A percentile compares a stretch with the other conserved stretches of the same genome.
Conservation (phyloP, 2,113 vertebrate species). For the Eidolon helvum region DNA sequence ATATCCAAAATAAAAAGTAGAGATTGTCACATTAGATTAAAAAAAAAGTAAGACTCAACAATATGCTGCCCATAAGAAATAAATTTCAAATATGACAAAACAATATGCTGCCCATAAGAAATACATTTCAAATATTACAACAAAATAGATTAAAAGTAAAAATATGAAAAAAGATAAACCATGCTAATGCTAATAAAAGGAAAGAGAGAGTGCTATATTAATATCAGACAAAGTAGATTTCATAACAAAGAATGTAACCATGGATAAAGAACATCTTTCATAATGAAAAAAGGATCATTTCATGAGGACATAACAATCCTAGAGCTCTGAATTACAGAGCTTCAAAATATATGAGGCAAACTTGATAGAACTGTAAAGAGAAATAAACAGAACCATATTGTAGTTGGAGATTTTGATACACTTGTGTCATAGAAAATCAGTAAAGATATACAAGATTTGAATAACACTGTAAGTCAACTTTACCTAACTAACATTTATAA, state of each 20-base stretch:
- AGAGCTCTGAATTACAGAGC: not conserved
- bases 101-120: not conserved
- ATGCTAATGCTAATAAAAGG: not conserved
- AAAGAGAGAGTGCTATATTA: not conserved
- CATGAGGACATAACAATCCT: not conserved
- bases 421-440: not conserved
- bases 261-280: not conserved
- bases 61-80: not conserved
- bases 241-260: not conserved
- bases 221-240: not conserved
- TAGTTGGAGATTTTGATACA: not conserved
- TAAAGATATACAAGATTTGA: not conserved
- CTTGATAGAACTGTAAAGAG: not conserved
- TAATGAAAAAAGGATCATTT: not conserved
- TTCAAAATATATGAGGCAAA: not conserved
- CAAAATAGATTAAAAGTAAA: not conserved
- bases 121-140: not conserved
- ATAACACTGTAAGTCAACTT: not conserved
- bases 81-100: not conserved
- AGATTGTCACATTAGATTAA: not conserved
- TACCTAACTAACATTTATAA: not conserved
- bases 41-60: not conserved
- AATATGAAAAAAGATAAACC: not conserved
- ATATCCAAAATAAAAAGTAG: not conserved
- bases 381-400: not conserved